Evolutionary conservation across 2,888 invertebrate species (phyloP), one percentile per base, ranked within the genome.

Genomic region (Sycophila texana): DNA sequence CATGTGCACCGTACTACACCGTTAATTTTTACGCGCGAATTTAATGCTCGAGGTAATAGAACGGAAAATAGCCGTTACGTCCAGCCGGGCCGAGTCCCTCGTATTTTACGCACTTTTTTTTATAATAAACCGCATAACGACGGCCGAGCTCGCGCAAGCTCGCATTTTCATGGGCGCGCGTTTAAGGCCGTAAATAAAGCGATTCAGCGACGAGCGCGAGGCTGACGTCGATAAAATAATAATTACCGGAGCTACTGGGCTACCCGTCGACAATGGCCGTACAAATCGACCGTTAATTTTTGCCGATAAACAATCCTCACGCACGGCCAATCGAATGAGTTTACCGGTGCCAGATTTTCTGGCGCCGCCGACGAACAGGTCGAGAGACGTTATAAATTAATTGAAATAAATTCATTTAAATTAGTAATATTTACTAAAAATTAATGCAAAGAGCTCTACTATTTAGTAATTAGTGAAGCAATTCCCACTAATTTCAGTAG

Each of bases 241-340:
- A 87, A 89, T 88, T 86, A 87, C 71, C 67, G 7, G 5, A 39
- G 39, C 30, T 61, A 20, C 51, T 39, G 39, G 20, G 4, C 60
- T n/a, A 30, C 14, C 84, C 84, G 66, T 82, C 83, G 86, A 88
- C 85, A 86, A 88, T 86, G 84, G 83, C 83, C 82, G 84, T 85
- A 86, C 86, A 85, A 87, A 88, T 87, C 85, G 87, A 84, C 86
- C 86, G 88, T 88, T 89, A 88, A 88, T 89, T 89, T 89, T 89
- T 89, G 85, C 85, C 87, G 85, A 89, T 89, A 89, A 89, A 89
- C 88, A 88, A 88, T 88, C 5, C 86, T 10, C 22, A 47, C 22
- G 18, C 66, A 16, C 20, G n/a, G 20, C 49, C 65, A 18, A 16
- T 5, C 72, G 49, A 76, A 55, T 47, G 65, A 68, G 68, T 73